A percentile compares a stretch with the other conserved stretches of the same genome.
Conservation (phyloP, 2,888 invertebrate species). For the Adelognathus sp. region DNA sequence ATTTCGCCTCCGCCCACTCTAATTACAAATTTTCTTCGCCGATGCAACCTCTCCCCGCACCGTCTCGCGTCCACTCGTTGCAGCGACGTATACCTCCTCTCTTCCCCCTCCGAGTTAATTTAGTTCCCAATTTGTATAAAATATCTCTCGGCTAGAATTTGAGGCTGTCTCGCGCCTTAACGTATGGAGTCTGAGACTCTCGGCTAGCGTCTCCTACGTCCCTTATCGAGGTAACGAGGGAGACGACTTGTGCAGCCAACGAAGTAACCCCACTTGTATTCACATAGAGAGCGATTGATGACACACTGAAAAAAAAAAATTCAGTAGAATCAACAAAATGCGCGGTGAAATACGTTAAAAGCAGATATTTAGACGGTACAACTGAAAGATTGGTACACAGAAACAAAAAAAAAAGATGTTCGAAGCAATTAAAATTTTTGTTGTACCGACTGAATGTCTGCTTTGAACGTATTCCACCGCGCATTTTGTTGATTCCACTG, state of each 20-base stretch:
- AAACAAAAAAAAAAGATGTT: too few relatives aligned
- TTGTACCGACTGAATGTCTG: too few relatives aligned
- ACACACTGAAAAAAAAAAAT: too few relatives aligned
- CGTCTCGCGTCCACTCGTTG: conserved; percentile 45
- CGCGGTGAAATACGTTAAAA: too few relatives aligned
- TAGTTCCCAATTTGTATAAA: conserved; percentile 80
- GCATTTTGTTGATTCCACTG: too few relatives aligned
- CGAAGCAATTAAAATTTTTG: too few relatives aligned
- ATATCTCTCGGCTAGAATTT: conserved; percentile 80
- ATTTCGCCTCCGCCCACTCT: conserved; percentile 57
- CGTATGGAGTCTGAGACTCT: conserved; percentile 73
- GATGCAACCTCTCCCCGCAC: conserved; percentile 39
- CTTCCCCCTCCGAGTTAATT: conserved; percentile 70
- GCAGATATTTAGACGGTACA: too few relatives aligned
- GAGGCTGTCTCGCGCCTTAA: conserved; percentile 78
- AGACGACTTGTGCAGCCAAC: conserved; percentile 11
- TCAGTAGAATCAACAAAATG: too few relatives aligned
- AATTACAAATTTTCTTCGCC: conserved; percentile 61
- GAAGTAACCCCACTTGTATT: not conserved
- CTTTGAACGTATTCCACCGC: too few relatives aligned
- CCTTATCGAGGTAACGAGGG: not conserved
- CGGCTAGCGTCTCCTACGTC: conserved; percentile 56
- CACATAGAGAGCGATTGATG: not conserved
- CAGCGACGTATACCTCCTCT: conserved; percentile 35
- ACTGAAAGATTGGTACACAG: too few relatives aligned